Evolutionary conservation across 2,888 invertebrate species (phyloP), one percentile per base, ranked within the genome.

Genomic region (Galerucella nymphaeae): DNA sequence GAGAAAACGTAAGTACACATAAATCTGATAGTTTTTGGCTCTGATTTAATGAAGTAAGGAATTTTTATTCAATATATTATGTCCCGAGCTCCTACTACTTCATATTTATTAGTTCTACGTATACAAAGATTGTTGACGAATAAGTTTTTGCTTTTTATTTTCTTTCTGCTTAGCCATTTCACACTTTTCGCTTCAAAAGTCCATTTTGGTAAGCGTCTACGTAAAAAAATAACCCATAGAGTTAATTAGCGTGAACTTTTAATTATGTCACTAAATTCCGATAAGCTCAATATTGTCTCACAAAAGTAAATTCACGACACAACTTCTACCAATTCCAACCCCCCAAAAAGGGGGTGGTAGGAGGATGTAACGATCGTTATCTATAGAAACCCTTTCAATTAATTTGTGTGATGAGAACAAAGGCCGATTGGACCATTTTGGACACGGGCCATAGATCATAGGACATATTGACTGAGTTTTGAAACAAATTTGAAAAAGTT

Each of bases 1-100:
- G 90, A 91, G 80, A 90, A 91, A 88, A 92, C 92, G 93, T 93
- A 85, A 92, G 92, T 91, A 77, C 41, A 30, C 10, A n/a, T n/a
- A n/a, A n/a, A n/a, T n/a, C n/a, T n/a, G n/a, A n/a, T n/a, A n/a
- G n/a, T n/a, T n/a, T n/a, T n/a, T n/a, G n/a, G n/a, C n/a, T n/a
- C n/a, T n/a, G n/a, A n/a, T n/a, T n/a, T n/a, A n/a, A n/a, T n/a
- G n/a, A n/a, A n/a, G n/a, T n/a, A n/a, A n/a, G n/a, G n/a, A n/a
- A n/a, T n/a, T n/a, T n/a, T n/a, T n/a, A n/a, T n/a, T n/a, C n/a
- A n/a, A n/a, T n/a, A n/a, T n/a, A n/a, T n/a, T n/a, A n/a, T n/a
- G n/a, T n/a, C n/a, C n/a, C n/a, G n/a, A n/a, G n/a, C n/a, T n/a
- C n/a, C n/a, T n/a, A n/a, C n/a, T n/a, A n/a, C n/a, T n/a, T n/a